These are phyloP conservation scores for Neodon shergylaensis DNA, from an alignment of 2,113 vertebrate species.

Conservation along the genomic window DNA sequence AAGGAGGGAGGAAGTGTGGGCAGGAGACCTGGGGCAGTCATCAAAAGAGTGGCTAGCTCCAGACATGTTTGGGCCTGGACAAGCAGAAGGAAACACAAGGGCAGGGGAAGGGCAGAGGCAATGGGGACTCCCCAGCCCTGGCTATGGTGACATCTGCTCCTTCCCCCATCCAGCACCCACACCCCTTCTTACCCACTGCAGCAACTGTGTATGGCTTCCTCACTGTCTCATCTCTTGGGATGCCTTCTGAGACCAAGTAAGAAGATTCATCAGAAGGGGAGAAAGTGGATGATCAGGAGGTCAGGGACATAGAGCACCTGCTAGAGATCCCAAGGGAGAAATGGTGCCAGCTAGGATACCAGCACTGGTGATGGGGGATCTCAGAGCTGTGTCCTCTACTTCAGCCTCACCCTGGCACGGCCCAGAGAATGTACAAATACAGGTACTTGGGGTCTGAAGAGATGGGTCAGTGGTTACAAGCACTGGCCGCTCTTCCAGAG, in stretches of 20 bases:
- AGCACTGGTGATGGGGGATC: no score
- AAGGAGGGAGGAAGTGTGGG: constrained; percentile 48
- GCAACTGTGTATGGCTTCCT: not conserved
- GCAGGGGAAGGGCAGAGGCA: not conserved
- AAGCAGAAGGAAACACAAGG: not conserved
- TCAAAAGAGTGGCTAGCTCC: not conserved
- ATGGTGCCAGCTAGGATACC: not conserved
- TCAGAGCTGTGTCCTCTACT: not conserved
- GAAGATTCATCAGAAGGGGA: not conserved
- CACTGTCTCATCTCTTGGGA: not conserved
- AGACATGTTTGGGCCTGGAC: constrained; percentile 10
- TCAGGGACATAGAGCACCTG: not conserved
- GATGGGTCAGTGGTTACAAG: not conserved
- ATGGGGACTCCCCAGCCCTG: not conserved
- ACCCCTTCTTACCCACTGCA: not conserved
- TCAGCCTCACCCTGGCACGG: not conserved
- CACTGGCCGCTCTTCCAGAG: not conserved
- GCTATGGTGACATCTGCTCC: not conserved
- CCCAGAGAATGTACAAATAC: not conserved
- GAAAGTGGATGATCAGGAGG: not conserved
- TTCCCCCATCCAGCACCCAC: not conserved
- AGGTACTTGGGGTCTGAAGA: not conserved
- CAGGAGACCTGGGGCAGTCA: not conserved
- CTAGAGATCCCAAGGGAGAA: not conserved
- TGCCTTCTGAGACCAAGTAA: not conserved